A percentile compares a stretch with the other conserved stretches of the same genome.
phyloP scores from a whole-genome alignment of 2,888 invertebrate genomes.

The Sisyra nigra region DNA sequence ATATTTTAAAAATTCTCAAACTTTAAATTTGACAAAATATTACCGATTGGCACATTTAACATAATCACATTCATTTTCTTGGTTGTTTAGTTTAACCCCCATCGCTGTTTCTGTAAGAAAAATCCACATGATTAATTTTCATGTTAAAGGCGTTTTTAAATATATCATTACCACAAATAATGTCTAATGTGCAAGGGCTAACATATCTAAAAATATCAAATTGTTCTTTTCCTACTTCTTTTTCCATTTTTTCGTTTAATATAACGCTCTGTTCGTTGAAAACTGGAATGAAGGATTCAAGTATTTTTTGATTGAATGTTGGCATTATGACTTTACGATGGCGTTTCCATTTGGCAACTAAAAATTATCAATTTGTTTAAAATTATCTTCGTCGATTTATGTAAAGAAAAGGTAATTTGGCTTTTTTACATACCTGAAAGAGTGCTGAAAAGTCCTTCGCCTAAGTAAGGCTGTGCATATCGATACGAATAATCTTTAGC shows the following conservation, averaged over 20 bases:
- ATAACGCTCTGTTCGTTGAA: constrained; percentile 39
- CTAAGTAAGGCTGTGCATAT: background rate
- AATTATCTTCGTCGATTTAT: background rate
- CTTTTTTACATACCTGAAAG: background rate
- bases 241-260: constrained; percentile 29
- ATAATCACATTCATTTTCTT: constrained; percentile 26
- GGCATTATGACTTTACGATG: constrained; percentile 42
- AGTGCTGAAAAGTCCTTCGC: constrained; percentile 3
- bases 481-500: background rate
- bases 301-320: constrained; percentile 42
- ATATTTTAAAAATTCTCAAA: no score
- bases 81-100: constrained; percentile 46
- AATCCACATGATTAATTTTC: no score
- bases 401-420: background rate
- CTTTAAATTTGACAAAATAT: no score
- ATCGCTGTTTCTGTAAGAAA: constrained; percentile 45
- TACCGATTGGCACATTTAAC: background rate
- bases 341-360: constrained; percentile 39
- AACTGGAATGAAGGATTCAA: constrained; percentile 41
- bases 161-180: constrained; percentile 46
- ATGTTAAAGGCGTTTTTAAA: no score
- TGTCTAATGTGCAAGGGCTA: constrained; percentile 40
- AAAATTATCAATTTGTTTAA: constrained; percentile 12
- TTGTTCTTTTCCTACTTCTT: constrained; percentile 22
- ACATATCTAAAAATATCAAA: constrained; percentile 36